Percentiles rank a stretch among this genome's conserved stretches.
Conservation (phyloP, 2,113 vertebrate species). For the Tricholaema leucomelas region DNA sequence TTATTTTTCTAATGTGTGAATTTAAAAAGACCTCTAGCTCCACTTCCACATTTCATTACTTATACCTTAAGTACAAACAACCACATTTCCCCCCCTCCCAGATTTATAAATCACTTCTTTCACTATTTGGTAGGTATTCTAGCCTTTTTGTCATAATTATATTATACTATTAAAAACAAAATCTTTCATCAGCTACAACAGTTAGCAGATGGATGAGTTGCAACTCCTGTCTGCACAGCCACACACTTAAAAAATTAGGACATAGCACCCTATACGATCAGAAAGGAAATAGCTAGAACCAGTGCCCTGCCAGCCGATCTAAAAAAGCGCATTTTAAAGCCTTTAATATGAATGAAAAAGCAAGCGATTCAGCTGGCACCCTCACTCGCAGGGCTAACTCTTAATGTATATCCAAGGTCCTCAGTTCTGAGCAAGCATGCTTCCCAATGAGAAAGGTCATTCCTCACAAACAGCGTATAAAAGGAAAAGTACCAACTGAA, state of each 20-base stretch:
- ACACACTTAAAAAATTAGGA: constrained; percentile 71
- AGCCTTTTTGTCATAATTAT: constrained; percentile 54
- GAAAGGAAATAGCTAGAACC: constrained; percentile 41
- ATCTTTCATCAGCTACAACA: constrained; percentile 59
- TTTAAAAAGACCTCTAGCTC: not conserved
- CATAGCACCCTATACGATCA: constrained; percentile 39
- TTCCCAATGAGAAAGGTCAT: constrained; percentile 71
- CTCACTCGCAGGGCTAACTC: not conserved
- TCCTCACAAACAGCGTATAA: constrained; percentile 58
- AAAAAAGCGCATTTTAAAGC: not conserved
- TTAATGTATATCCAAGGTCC: constrained; percentile 10
- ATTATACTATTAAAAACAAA: constrained; percentile 57
- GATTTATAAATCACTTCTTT: constrained; percentile 13
- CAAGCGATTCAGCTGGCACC: constrained; percentile 4
- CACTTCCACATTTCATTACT: not conserved
- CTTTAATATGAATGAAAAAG: constrained; percentile 23
- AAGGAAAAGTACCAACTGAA: constrained; percentile 60
- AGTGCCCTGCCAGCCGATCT: not conserved
- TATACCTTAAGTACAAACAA: not conserved
- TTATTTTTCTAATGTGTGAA: constrained; percentile 31
- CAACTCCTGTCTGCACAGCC: constrained; percentile 60
- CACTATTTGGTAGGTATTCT: not conserved
- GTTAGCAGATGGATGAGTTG: constrained; percentile 65
- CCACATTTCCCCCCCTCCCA: not conserved
- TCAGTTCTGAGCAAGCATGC: constrained; percentile 35